Base-by-base conservation (phyloP, 1,140 invertebrate species). In the Gerris buenoi region DNA sequence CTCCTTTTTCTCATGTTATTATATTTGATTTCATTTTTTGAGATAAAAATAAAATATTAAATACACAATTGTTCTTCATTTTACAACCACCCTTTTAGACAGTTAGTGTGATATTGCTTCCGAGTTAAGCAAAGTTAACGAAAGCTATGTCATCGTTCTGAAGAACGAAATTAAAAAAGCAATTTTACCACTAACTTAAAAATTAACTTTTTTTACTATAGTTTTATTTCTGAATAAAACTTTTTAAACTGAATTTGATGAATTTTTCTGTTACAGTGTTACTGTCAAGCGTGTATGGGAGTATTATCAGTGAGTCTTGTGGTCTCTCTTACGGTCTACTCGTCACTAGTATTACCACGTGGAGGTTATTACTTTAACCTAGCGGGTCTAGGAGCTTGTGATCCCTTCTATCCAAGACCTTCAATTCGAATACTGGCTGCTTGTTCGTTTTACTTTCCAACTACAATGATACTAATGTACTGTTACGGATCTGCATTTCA, bases 391-490 rank as follows among this genome's bases (percentile, higher is more conserved):
- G 84, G 89, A 75, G 88, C 88, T 66, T 91, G 89, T 75, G 89
- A 91, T 72, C 89, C 89, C n/a, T 91, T 91, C 76, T 90, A 90
- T 74, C 84, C 81, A 75, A 77, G 85, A 79, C 80, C 87, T 76
- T 80, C 88, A 77, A 75, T 89, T 75, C 84, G 89, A 72, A 91
- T 91, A 70, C 78, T 91, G 68, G 85, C 88, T 33, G 90, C 88
- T 70, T 92, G 89, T 75, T 86, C 87, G 68, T 88, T 91, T 76
- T 92, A 91, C 76, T 91, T 91, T 73, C 89, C 89, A 22, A 91
- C 89, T 22, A 91, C 89, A 25, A 92, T 92, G 89, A 86, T 89
- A 57, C 80, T 92, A 70, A 91, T 91, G 88, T 92, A 92, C 76
- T 91, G 88, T 76, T 91, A 92, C 75, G 89, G 89, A 22, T 90